phyloP scores from a whole-genome alignment of 2,113 vertebrate species.

The Ictalurus furcatus region DNA sequence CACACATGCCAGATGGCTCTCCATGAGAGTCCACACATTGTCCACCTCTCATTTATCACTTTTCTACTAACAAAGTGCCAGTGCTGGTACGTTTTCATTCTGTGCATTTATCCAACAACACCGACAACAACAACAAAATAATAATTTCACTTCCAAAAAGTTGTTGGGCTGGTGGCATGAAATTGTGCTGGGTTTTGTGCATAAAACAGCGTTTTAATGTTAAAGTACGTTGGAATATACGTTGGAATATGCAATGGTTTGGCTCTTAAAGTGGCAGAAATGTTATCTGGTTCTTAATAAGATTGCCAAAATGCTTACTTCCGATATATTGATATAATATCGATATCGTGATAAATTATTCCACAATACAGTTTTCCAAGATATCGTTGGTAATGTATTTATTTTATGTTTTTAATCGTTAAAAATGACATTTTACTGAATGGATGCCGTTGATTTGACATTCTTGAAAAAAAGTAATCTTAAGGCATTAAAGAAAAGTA shows the following conservation, averaged over 20 bases:
- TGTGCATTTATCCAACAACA: neutral
- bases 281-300: neutral
- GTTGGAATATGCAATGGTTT: neutral
- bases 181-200: neutral
- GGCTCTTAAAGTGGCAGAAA: neutral
- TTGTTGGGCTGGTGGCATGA: neutral
- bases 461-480: no score
- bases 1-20: constrained; percentile 8
- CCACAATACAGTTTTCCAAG: no score
- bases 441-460: no score
- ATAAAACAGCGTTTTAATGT: neutral
- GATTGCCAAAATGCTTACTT: no score
- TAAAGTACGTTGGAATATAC: neutral
- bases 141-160: neutral
- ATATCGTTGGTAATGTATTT: no score
- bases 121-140: neutral
- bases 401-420: no score
- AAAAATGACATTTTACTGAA: no score
- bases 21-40: neutral
- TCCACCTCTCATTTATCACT: neutral
- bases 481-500: no score
- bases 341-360: no score
- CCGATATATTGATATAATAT: no score
- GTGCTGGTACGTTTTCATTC: neutral
- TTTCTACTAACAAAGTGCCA: neutral